Conservation (phyloP, 2,113 vertebrate species). For the Oxyura jamaicensis region DNA sequence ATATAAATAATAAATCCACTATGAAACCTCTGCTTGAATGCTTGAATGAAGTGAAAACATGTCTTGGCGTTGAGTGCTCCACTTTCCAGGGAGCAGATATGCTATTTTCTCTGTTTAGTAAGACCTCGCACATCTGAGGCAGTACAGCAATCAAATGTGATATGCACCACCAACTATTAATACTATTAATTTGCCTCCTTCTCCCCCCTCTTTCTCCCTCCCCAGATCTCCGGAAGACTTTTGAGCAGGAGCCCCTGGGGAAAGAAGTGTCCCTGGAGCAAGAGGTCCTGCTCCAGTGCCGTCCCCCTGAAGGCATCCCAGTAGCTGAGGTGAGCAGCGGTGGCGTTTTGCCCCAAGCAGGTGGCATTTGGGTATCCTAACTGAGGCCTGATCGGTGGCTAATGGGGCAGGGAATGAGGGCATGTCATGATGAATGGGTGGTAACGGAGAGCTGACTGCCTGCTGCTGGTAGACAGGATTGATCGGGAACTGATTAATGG, state of each 20-base stretch:
- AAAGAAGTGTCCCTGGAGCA: conserved; percentile 95
- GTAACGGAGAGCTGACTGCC: conserved; percentile 71
- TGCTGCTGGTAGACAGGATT: conserved; percentile 69
- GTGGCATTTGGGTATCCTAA: conserved; percentile 30
- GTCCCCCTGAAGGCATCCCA: conserved; percentile 94
- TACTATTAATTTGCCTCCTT: background rate
- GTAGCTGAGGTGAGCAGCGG: conserved; percentile 86
- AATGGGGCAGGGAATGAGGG: conserved; percentile 62
- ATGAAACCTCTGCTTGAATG: background rate
- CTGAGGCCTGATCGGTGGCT: conserved; percentile 33
- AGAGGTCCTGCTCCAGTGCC: conserved; percentile 93
- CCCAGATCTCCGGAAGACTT: conserved; percentile 91
- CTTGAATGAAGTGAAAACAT: background rate
- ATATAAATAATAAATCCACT: background rate
- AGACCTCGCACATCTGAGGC: background rate
- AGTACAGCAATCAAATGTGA: background rate
- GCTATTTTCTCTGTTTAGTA: background rate
- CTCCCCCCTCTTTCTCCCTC: background rate
- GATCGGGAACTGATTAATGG: conserved; percentile 76
- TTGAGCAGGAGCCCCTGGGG: conserved; percentile 93
- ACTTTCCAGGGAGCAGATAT: background rate
- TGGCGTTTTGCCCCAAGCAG: background rate
- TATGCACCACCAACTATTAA: background rate
- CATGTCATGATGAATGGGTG: conserved; percentile 63
- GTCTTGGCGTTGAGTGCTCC: background rate